Base-by-base conservation (phyloP, 2,888 invertebrate genomes). In the Aspidiotus destructor region DNA sequence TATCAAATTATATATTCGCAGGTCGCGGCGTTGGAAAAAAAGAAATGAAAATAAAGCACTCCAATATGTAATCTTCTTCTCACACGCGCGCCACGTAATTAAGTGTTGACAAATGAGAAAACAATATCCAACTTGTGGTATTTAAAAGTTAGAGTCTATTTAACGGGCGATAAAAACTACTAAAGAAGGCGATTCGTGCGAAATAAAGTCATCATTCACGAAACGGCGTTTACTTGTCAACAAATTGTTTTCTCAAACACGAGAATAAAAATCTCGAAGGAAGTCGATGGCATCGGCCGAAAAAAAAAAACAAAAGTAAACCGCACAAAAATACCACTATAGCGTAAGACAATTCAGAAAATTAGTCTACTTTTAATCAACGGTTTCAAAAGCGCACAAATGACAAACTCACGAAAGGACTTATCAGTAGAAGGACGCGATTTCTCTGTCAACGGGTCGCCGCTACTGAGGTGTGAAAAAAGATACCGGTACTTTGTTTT, bases 381-480 rank as follows among this genome's bases (percentile, higher is more conserved):
- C 42, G 41, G 58, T 28, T 28, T 28, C 28, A 28, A 67, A 67
- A 67, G 44, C 67, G 44, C 58, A 58, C 42, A 15, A 48, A 58
- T 67, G 67, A 67, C 67, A 67, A 67, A 58, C 44, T 52, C 48
- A 60, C 67, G 67, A 67, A 67, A 67, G 67, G 67, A 67, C 48
- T 67, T 67, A 67, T 67, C 67, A 67, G 58, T 57, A 44, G 60
- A 57, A 58, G 67, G 60, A 67, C 67, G 67, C 67, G 67, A 67
- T 67, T 67, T 67, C 67, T 67, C 67, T 67, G 58, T 67, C 67
- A 67, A 55, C 67, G 67, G 60, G 55, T 67, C 58, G 52, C 17
- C 42, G 52, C 48, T 42, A 67, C 67, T 67, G 67, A 67, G 67
- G 67, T 67, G 67, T 67, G 67, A 67, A 67, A 67, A 67, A 67